A percentile compares a stretch with the other conserved stretches of the same genome.
These are phyloP conservation scores for Xestia rhomboidea DNA, from an alignment of 2,888 invertebrate genomes.

Conservation along the genomic window DNA sequence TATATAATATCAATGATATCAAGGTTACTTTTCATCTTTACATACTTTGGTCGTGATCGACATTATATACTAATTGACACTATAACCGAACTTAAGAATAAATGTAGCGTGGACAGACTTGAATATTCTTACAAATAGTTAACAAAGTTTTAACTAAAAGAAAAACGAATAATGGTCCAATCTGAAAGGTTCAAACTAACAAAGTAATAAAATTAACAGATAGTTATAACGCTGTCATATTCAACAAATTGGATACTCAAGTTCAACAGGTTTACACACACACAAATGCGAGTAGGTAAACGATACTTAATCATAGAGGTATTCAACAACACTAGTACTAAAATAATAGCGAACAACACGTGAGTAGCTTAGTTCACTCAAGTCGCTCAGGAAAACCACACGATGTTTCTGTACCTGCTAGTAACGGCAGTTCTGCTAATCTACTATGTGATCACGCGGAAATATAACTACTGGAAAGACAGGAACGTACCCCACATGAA, in stretches of 20 bases:
- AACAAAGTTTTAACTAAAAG: background rate
- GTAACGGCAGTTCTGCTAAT: constrained; percentile 23
- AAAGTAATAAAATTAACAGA: background rate
- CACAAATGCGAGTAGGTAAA: background rate
- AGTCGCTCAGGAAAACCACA: constrained; percentile 13
- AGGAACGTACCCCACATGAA: constrained; percentile 66
- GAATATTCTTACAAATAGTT: background rate
- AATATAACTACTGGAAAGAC: constrained; percentile 69
- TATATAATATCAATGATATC: too few species aligned
- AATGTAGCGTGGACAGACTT: background rate
- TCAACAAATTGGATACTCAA: background rate
- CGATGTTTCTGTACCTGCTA: constrained; percentile 46
- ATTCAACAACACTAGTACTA: background rate
- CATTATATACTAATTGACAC: background rate
- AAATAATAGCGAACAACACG: background rate
- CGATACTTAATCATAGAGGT: background rate
- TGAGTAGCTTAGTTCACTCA: constrained; percentile 12
- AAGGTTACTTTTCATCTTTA: background rate
- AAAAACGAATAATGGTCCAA: background rate
- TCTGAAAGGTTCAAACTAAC: background rate
- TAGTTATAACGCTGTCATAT: background rate
- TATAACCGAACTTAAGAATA: background rate
- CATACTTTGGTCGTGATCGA: too few species aligned
- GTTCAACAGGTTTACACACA: constrained; percentile 28
- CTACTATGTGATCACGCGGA: constrained; percentile 55